Conservation (phyloP, 1,140 invertebrate genomes). For the Dendroctonus valens region DNA sequence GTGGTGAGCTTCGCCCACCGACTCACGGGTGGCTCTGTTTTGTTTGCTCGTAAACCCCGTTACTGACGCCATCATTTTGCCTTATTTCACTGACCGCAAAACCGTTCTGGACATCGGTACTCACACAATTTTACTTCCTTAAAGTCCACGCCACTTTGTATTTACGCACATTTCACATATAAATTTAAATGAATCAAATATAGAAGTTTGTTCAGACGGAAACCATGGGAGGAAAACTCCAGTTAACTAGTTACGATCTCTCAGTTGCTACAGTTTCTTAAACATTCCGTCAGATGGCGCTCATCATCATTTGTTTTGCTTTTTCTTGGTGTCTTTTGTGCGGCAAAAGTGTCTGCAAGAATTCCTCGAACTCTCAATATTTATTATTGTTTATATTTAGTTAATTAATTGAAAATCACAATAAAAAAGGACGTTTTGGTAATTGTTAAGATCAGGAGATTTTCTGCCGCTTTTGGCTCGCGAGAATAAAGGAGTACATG, state of each 20-base stretch:
- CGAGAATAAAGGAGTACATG: too few species aligned
- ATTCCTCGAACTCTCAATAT: too few species aligned
- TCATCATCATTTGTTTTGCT: constrained; percentile 13
- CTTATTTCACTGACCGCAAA: constrained; percentile 22
- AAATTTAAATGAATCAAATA: constrained; percentile 48
- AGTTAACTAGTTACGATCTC: constrained; percentile 46
- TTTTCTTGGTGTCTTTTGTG: not conserved
- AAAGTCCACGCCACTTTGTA: constrained; percentile 8
- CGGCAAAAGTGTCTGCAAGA: not conserved
- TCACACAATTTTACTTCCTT: not conserved
- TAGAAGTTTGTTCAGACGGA: constrained; percentile 47
- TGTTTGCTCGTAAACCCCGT: constrained; percentile 32
- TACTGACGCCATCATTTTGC: constrained; percentile 40
- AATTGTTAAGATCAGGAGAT: too few species aligned
- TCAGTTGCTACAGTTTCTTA: constrained; percentile 35
- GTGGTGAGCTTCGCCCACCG: too few species aligned
- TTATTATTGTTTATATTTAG: too few species aligned
- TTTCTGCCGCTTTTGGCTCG: too few species aligned
- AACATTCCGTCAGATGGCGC: constrained; percentile 28
- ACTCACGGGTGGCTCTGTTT: too few species aligned
- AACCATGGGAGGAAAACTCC: constrained; percentile 49
- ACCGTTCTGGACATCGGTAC: constrained; percentile 2
- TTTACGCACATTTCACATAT: constrained; percentile 30
- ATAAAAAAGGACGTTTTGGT: too few species aligned
- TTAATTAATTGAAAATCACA: too few species aligned